These are phyloP conservation scores for Synaphobranchus kaupii DNA, from an alignment of 2,797 vertebrate species.

Conservation along the genomic window DNA sequence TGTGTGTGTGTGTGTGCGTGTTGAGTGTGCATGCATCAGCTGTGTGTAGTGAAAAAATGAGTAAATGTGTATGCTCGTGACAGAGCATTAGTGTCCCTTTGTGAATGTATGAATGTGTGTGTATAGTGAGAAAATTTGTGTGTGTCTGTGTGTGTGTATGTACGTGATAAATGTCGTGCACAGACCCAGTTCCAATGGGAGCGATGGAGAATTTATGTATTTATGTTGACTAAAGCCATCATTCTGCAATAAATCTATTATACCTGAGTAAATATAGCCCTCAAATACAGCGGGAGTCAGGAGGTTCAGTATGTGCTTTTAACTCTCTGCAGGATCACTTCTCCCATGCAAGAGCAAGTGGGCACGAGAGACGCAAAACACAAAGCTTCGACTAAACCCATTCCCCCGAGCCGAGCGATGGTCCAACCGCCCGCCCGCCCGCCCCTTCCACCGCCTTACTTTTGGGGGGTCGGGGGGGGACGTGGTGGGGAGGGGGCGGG, in stretches of 20 bases:
- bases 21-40: no score
- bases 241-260: slow-evolving; percentile 28
- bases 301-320: slow-evolving; percentile 4
- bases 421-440: not conserved
- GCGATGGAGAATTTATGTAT: slow-evolving; percentile 20
- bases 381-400: not conserved
- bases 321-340: slow-evolving; percentile 6
- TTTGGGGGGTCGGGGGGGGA: slow-evolving; percentile 20
- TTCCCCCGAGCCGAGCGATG: not conserved
- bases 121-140: not conserved
- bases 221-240: slow-evolving; percentile 11
- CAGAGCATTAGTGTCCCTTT: no score
- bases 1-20: not conserved
- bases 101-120: slow-evolving; percentile 33
- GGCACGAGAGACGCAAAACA: not conserved
- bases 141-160: slow-evolving; percentile 1
- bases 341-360: not conserved
- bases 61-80: not conserved
- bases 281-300: not conserved
- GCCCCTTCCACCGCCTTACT: slow-evolving; percentile 1
- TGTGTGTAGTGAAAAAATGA: not conserved
- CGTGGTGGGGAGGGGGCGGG: slow-evolving; percentile 29
- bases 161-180: slow-evolving; percentile 1
- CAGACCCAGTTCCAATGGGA: not conserved
- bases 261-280: slow-evolving; percentile 22